Percentiles rank a stretch among this genome's conserved stretches.
Evolutionary conservation across 2,888 invertebrate species (phyloP).

Genomic region (Eugnorisma glareosa): DNA sequence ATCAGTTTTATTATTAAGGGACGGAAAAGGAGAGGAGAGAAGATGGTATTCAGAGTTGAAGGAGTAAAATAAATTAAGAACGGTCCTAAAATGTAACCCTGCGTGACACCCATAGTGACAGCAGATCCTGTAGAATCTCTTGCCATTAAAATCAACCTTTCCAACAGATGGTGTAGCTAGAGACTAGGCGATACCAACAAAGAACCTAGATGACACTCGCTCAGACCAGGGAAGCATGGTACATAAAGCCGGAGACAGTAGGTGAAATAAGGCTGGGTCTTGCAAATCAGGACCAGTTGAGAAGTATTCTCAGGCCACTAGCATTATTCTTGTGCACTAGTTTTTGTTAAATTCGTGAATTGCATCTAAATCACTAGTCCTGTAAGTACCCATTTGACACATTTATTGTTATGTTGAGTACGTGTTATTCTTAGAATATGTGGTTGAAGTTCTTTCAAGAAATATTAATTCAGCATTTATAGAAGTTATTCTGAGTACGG

Average conservation of each 20-base stretch:
- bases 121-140: background rate
- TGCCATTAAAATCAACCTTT: background rate
- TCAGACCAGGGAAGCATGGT: background rate
- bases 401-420: background rate
- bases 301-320: background rate
- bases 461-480: slow-evolving; percentile 26
- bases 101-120: background rate
- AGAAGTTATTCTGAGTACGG: slow-evolving; percentile 20
- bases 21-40: background rate
- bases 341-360: background rate
- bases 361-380: background rate
- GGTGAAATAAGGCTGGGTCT: background rate
- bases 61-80: background rate
- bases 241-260: background rate
- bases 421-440: slow-evolving; percentile 4
- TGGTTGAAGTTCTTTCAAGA: background rate
- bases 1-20: too few relatives aligned
- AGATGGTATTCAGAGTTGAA: background rate
- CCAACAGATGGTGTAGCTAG: background rate
- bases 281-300: background rate
- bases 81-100: background rate
- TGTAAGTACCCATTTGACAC: background rate
- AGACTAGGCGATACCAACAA: background rate
- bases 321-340: background rate
- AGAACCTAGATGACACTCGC: background rate